These are phyloP conservation scores for Cottus gobio DNA, from an alignment of 2,113 vertebrate species.

Conservation along the genomic window DNA sequence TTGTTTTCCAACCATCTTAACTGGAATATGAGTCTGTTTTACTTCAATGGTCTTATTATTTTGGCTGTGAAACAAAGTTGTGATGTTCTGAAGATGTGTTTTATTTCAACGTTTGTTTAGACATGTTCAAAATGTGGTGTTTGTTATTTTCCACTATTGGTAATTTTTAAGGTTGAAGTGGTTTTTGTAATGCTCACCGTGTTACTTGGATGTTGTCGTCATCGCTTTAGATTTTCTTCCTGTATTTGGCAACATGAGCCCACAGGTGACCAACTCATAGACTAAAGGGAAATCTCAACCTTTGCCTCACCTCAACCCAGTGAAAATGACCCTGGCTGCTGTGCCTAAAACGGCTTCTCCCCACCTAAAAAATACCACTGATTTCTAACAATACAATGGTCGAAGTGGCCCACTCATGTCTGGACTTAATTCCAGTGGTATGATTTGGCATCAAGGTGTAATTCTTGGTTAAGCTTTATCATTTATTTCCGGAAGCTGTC, in stretches of 20 bases:
- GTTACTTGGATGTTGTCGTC: conserved; percentile 49
- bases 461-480: conserved; percentile 60
- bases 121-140: conserved; percentile 53
- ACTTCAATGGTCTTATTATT: conserved; percentile 60
- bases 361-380: conserved; percentile 14
- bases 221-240: conserved; percentile 48
- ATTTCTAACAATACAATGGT: conserved; percentile 27
- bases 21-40: conserved; percentile 64
- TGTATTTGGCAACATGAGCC: conserved; percentile 36
- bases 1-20: conserved; percentile 40
- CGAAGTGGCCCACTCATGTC: conserved; percentile 19
- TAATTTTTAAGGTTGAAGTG: conserved; percentile 25
- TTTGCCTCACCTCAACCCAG: conserved; percentile 1
- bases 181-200: conserved; percentile 22
- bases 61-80: conserved; percentile 58
- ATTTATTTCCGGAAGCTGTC: conserved; percentile 64
- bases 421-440: conserved; percentile 36
- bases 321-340: conserved; percentile 15
- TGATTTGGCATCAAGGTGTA: conserved; percentile 60
- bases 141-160: conserved; percentile 36
- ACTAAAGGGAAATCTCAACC: conserved; percentile 25
- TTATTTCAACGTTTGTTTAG: conserved; percentile 46
- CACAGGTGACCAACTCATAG: conserved; percentile 36
- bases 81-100: conserved; percentile 59
- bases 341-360: conserved; percentile 19